phyloP scores from a whole-genome alignment of 2,797 vertebrate species.

The Bovichtus variegatus region DNA sequence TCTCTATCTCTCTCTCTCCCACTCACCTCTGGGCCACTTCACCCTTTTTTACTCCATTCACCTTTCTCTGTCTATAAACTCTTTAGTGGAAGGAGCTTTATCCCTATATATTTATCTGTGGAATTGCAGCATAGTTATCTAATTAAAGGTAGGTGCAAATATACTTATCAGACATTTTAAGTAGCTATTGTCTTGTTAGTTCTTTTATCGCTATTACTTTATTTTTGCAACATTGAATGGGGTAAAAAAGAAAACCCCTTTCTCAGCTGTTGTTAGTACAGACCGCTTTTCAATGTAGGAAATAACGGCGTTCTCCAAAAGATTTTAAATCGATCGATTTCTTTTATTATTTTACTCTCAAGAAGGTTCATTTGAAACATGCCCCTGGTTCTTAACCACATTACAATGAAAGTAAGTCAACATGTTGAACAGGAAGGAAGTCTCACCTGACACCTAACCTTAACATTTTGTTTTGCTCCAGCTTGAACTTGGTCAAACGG shows the following conservation, averaged over 20 bases:
- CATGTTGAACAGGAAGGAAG: slow-evolving; percentile 76
- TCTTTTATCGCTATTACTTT: slow-evolving; percentile 58
- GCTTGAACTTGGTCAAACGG: slow-evolving; percentile 79
- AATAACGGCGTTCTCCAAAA: background rate
- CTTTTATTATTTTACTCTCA: background rate
- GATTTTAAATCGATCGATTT: background rate
- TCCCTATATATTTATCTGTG: slow-evolving; percentile 81
- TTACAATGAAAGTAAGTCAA: slow-evolving; percentile 65
- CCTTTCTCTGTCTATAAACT: slow-evolving; percentile 83
- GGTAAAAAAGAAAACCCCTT: background rate
- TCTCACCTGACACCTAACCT: slow-evolving; percentile 80
- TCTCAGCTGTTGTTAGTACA: background rate
- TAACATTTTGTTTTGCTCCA: slow-evolving; percentile 80
- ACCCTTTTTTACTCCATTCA: slow-evolving; percentile 80
- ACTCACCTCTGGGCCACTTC: slow-evolving; percentile 84
- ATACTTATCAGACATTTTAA: slow-evolving; percentile 86
- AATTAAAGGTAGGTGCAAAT: slow-evolving; percentile 91
- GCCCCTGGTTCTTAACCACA: slow-evolving; percentile 29
- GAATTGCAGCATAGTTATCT: slow-evolving; percentile 85
- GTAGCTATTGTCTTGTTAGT: slow-evolving; percentile 27
- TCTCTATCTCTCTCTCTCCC: slow-evolving; percentile 23
- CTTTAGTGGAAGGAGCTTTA: slow-evolving; percentile 90
- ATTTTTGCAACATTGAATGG: slow-evolving; percentile 5
- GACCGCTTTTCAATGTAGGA: background rate
- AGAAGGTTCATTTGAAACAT: slow-evolving; percentile 47